Evolutionary conservation across 2,888 invertebrate genomes (phyloP).

Genomic region (Xanthia icteritia): DNA sequence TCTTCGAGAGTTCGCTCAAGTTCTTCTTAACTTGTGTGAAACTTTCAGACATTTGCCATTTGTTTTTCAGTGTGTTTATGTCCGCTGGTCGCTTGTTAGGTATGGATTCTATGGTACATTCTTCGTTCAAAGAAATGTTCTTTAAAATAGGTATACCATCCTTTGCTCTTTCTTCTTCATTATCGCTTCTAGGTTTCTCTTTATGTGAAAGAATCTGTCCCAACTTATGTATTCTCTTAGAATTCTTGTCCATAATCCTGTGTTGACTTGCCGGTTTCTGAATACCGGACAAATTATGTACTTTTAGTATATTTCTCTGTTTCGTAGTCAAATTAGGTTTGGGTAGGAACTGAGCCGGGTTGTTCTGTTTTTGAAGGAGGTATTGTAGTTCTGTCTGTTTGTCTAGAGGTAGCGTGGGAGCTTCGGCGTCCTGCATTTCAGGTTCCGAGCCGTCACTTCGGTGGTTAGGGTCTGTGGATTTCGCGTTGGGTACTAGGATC

Average conservation of each 20-base stretch:
- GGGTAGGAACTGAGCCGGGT: constrained; percentile 86
- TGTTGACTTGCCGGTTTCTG: constrained; percentile 84
- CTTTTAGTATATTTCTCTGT: constrained; percentile 81
- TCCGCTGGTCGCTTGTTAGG: constrained; percentile 87
- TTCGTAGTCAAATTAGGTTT: constrained; percentile 83
- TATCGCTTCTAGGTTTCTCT: constrained; percentile 75
- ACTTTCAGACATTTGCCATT: constrained; percentile 89
- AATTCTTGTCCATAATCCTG: constrained; percentile 84
- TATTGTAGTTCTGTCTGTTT: constrained; percentile 88
- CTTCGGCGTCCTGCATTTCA: constrained; percentile 79
- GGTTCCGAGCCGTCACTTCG: constrained; percentile 81
- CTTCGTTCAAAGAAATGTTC: constrained; percentile 90
- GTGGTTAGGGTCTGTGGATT: constrained; percentile 70
- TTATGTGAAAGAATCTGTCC: constrained; percentile 83
- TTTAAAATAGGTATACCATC: constrained; percentile 78
- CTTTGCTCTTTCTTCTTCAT: constrained; percentile 78
- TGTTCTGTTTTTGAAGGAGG: constrained; percentile 87
- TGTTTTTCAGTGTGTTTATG: constrained; percentile 87
- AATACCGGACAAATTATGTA: constrained; percentile 79
- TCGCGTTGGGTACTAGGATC: constrained; percentile 84
- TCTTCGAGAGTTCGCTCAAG: constrained; percentile 86
- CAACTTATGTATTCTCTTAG: constrained; percentile 85
- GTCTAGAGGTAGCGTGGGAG: constrained; percentile 79
- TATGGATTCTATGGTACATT: constrained; percentile 91
- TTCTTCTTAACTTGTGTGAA: constrained; percentile 89